A percentile compares a stretch with the other conserved stretches of the same genome.
These are phyloP conservation scores for Zeus faber DNA, from an alignment of 2,113 vertebrate species.

Conservation along the genomic window DNA sequence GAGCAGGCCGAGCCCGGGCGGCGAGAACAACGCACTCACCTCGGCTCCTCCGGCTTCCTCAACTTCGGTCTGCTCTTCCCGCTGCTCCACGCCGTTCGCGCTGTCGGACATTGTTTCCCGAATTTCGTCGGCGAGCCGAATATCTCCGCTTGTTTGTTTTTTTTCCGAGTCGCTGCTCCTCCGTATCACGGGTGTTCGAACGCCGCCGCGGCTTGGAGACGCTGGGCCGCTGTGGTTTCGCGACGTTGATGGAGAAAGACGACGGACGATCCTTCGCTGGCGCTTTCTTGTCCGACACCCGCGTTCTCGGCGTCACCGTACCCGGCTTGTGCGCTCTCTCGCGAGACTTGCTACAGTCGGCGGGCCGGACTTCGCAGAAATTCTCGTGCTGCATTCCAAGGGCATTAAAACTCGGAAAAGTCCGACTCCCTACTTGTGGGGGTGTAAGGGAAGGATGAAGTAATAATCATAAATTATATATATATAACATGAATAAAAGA, in stretches of 20 bases:
- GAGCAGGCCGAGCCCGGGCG: too few relatives aligned
- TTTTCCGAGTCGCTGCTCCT: too few relatives aligned
- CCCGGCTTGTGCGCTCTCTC: slow-evolving; percentile 20
- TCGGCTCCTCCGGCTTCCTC: slow-evolving; percentile 69
- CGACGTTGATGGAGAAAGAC: slow-evolving; percentile 59
- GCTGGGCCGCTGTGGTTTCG: too few relatives aligned
- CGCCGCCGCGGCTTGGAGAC: too few relatives aligned
- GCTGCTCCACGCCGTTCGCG: slow-evolving; percentile 64
- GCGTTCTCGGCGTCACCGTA: slow-evolving; percentile 32
- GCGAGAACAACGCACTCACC: too few relatives aligned
- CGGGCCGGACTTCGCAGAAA: neutral
- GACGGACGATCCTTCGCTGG: slow-evolving; percentile 45
- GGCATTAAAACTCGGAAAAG: too few relatives aligned
- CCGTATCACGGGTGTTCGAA: too few relatives aligned
- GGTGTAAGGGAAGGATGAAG: too few relatives aligned
- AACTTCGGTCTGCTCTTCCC: slow-evolving; percentile 67
- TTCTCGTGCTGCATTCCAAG: too few relatives aligned
- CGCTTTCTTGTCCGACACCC: slow-evolving; percentile 33
- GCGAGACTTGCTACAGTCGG: slow-evolving; percentile 44
- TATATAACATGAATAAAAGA: neutral
- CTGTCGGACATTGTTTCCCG: slow-evolving; percentile 66
- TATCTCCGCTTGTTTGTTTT: too few relatives aligned
- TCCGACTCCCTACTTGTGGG: too few relatives aligned
- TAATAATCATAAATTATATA: neutral
- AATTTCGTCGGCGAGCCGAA: slow-evolving; percentile 11